A percentile compares a stretch with the other conserved stretches of the same genome.
Conservation (phyloP, 2,888 invertebrate genomes). For the Parnassius glacialis region DNA sequence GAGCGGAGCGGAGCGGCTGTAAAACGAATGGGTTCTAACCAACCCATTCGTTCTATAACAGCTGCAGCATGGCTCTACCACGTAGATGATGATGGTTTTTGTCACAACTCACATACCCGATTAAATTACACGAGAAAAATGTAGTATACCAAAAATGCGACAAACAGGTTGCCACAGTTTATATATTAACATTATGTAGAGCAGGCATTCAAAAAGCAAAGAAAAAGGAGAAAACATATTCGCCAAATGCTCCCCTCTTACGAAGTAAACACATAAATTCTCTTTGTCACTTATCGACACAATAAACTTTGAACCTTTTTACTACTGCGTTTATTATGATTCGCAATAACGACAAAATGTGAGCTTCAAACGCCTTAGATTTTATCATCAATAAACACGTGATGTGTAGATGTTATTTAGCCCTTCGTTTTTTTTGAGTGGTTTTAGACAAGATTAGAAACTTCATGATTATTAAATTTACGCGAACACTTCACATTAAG, state of each 20-base stretch:
- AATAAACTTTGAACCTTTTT: constrained; percentile 30
- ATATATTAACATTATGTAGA: no score
- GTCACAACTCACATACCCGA: no score
- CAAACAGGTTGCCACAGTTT: no score
- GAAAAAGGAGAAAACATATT: constrained; percentile 2
- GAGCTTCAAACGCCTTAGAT: constrained; percentile 21
- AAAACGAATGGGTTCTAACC: no score
- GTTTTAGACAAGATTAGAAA: constrained; percentile 1
- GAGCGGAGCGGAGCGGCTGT: no score
- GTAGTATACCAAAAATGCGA: no score
- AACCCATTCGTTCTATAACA: no score
- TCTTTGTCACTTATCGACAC: constrained; percentile 25
- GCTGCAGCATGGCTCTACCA: no score
- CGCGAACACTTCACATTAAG: no score
- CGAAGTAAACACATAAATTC: constrained; percentile 27
- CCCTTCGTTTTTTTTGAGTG: constrained; percentile 6
- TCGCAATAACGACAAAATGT: constrained; percentile 28
- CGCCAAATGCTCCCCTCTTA: constrained; percentile 1
- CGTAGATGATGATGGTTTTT: no score
- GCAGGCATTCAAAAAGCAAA: constrained; percentile 7
- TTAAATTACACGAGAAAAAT: no score
- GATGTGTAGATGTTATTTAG: constrained; percentile 14
- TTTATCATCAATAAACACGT: constrained; percentile 25
- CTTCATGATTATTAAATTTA: neutral
- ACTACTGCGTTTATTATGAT: constrained; percentile 36